phyloP scores from a whole-genome alignment of 92 coral and sea anemone species.

The Phenganax marumi region DNA sequence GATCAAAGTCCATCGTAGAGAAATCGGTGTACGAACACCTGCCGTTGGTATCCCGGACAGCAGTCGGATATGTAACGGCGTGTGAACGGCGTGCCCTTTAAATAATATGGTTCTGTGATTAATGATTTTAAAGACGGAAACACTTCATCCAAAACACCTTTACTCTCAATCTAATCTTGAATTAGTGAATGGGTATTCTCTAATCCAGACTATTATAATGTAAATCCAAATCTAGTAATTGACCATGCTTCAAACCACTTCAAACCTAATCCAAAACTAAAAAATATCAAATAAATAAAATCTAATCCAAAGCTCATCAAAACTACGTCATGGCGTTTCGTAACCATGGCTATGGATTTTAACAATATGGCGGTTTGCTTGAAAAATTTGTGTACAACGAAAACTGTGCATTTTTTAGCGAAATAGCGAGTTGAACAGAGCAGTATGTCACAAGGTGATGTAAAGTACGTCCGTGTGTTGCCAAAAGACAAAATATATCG shows the following conservation, averaged over 20 bases:
- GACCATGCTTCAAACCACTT: no score
- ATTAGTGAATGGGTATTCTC: no score
- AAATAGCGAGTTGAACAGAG: not conserved
- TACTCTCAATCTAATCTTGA: no score
- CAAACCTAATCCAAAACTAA: not conserved
- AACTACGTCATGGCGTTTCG: slow-evolving; percentile 39
- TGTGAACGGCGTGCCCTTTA: no score
- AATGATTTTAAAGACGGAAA: no score
- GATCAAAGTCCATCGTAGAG: slow-evolving; percentile 14
- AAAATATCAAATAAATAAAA: not conserved
- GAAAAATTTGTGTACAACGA: slow-evolving; percentile 3
- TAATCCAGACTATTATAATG: no score
- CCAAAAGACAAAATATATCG: slow-evolving; percentile 86
- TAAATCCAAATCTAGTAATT: no score
- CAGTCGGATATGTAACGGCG: no score
- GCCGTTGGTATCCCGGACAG: not conserved
- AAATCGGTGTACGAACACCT: not conserved
- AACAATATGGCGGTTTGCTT: slow-evolving; percentile 67
- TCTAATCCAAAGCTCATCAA: not conserved
- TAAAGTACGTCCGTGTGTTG: slow-evolving; percentile 62
- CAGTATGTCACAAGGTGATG: slow-evolving; percentile 76
- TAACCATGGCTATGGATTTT: slow-evolving; percentile 59
- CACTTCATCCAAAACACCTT: no score
- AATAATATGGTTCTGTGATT: no score
- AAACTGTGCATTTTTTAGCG: not conserved